Evolutionary conservation across 92 coral and sea anemone genomes (phyloP).

Genomic region (Desmophyllum pertusum): DNA sequence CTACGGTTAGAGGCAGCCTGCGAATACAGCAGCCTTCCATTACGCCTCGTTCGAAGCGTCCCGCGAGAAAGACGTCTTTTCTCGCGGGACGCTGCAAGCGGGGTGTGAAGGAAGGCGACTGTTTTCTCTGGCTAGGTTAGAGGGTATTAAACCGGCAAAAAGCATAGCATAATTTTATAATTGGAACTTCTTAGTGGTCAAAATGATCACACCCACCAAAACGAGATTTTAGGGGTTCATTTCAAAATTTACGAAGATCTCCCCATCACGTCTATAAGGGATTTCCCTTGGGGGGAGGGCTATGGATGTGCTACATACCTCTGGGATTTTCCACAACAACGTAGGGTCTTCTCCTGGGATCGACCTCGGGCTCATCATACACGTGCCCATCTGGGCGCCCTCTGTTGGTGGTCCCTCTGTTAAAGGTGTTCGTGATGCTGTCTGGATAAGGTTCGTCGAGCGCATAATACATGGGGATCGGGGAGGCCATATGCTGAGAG

Average conservation of each 20-base stretch:
- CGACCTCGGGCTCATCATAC: slow-evolving; percentile 29
- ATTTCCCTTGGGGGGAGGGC: background rate
- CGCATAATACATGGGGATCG: slow-evolving; percentile 32
- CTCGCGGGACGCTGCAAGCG: too few species aligned
- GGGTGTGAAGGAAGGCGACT: too few species aligned
- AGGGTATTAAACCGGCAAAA: too few species aligned
- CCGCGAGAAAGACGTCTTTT: too few species aligned
- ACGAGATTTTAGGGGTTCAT: background rate
- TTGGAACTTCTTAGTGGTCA: too few species aligned
- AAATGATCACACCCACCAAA: too few species aligned
- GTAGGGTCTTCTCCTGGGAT: slow-evolving; percentile 13
- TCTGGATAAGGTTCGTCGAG: slow-evolving; percentile 43
- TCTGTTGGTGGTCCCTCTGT: background rate
- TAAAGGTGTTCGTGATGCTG: slow-evolving; percentile 33
- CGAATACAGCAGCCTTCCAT: too few species aligned
- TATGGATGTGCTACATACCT: background rate
- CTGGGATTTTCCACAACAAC: slow-evolving; percentile 24
- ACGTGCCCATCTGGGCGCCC: slow-evolving; percentile 47
- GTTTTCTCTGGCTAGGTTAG: too few species aligned
- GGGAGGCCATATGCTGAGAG: background rate
- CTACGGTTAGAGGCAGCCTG: too few species aligned
- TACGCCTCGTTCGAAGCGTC: too few species aligned
- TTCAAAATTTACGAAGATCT: background rate
- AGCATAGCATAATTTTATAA: too few species aligned
- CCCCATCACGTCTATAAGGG: too few species aligned